Base-by-base conservation (phyloP, 2,888 invertebrate genomes). In the Melanchra persicariae region DNA sequence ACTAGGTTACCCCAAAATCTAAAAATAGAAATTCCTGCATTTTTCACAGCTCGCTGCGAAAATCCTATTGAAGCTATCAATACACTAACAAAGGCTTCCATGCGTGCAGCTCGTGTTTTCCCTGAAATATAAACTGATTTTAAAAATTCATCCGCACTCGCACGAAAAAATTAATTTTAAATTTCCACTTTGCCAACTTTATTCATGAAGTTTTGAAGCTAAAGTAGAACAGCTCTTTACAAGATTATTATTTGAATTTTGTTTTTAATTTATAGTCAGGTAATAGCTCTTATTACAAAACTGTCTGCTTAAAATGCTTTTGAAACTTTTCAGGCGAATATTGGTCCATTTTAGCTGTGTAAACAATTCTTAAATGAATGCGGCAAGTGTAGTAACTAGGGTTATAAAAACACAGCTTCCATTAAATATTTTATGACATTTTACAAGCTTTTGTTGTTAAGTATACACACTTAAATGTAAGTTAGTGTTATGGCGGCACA, bases 191-290 rank as follows among this genome's bases (percentile, higher is more conserved):
- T 57, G 61, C 63, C 66, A 73, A 78, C 66, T 73, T 65, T 80
- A 77, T 81, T 82, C 79, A 82, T 82, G 73, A 73, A 77, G 63
- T 81, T 80, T 72, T 61, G 51, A 61, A 70, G 60, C 68, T 54
- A 54, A 78, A 73, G 67, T 73, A 73, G 61, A 67, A 64, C 81
- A 54, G 71, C 57, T 71, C 67, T 79, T 70, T 71, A 64, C 64
- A 77, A 71, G 57, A 81, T 77, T 68, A 64, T 68, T 71, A 62
- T 79, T 65, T 62, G 57, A 70, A 49, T 71, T 68, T 65, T 37
- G 37, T 64, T 61, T 62, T 79, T 63, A 67, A 74, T 79, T 74
- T 63, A 67, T 79, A 55, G 59, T 57, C 22, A 19, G 45, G 37
- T 64, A 60, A 71, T 55, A 64, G 45, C 6, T 62, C 40, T 37